These are phyloP conservation scores for Siphamia tubifer DNA, from an alignment of 2,113 vertebrate species.

Conservation along the genomic window DNA sequence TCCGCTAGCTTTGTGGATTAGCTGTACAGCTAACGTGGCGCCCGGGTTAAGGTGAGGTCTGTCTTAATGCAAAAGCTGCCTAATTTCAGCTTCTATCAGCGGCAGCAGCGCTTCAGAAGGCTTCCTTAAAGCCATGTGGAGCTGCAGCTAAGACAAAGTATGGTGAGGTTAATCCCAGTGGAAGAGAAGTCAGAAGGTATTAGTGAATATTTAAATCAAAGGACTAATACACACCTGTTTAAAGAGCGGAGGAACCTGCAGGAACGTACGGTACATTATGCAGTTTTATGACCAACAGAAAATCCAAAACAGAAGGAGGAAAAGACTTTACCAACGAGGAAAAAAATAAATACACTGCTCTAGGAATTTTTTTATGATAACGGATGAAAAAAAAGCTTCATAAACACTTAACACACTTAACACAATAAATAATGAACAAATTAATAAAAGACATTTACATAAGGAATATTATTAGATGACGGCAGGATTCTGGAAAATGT, in stretches of 20 bases:
- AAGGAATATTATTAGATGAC: too few relatives aligned
- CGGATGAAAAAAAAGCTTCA: too few relatives aligned
- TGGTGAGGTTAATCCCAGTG: slow-evolving; percentile 67
- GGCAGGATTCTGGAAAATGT: too few relatives aligned
- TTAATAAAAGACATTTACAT: too few relatives aligned
- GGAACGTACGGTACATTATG: background rate
- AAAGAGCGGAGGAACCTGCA: background rate
- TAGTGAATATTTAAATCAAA: slow-evolving; percentile 68
- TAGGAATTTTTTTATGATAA: too few relatives aligned
- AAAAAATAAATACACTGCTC: too few relatives aligned
- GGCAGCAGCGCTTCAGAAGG: slow-evolving; percentile 54
- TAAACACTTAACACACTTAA: too few relatives aligned
- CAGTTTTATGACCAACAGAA: background rate
- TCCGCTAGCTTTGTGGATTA: slow-evolving; percentile 73
- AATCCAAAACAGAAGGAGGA: background rate
- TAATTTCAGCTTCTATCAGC: slow-evolving; percentile 75
- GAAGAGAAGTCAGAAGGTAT: slow-evolving; percentile 50
- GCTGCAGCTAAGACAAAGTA: slow-evolving; percentile 73
- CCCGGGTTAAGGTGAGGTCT: slow-evolving; percentile 70
- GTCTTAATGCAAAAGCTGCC: slow-evolving; percentile 75
- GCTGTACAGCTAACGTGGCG: slow-evolving; percentile 47
- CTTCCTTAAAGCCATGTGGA: slow-evolving; percentile 15
- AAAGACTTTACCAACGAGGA: too few relatives aligned
- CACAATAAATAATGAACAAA: too few relatives aligned
- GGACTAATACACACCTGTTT: slow-evolving; percentile 55